These are phyloP conservation scores for Cepaea nemoralis DNA, from an alignment of 1,140 invertebrate species.

Conservation along the genomic window DNA sequence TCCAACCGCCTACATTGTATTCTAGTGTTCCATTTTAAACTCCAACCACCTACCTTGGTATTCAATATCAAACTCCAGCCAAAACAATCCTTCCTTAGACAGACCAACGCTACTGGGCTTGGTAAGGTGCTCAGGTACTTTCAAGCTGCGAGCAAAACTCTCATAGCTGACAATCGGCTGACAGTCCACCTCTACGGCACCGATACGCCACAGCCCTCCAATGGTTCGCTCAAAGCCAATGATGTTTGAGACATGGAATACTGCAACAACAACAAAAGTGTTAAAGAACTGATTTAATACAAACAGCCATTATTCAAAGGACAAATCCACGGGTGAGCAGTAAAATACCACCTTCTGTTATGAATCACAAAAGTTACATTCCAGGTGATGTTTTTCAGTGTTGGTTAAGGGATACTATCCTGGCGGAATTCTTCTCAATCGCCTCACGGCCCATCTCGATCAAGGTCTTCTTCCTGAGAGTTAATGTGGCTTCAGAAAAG, in stretches of 20 bases:
- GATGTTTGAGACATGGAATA: conserved; percentile 55
- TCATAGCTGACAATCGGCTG: conserved; percentile 51
- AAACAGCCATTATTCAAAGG: neutral
- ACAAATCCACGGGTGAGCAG: neutral
- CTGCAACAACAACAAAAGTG: conserved; percentile 42
- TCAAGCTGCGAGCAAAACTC: conserved; percentile 49
- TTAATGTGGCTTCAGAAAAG: too few relatives aligned
- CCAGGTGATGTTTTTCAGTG: too few relatives aligned
- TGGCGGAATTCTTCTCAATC: too few relatives aligned
- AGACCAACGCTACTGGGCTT: conserved; percentile 31
- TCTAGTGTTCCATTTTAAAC: too few relatives aligned
- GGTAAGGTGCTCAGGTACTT: conserved; percentile 37
- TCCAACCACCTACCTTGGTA: conserved; percentile 49
- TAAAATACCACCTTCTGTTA: neutral
- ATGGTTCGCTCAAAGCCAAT: conserved; percentile 56
- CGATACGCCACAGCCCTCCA: conserved; percentile 52
- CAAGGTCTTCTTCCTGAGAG: too few relatives aligned
- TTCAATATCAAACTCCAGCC: conserved; percentile 52
- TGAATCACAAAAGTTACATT: too few relatives aligned
- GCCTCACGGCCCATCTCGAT: too few relatives aligned
- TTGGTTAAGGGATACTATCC: too few relatives aligned
- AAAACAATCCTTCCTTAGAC: conserved; percentile 50
- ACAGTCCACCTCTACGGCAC: conserved; percentile 49
- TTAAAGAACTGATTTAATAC: neutral
- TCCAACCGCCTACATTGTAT: too few relatives aligned